A percentile compares a stretch with the other conserved stretches of the same genome.
phyloP scores from a whole-genome alignment of 1,140 invertebrate species.

The Brachionus plicatilis region DNA sequence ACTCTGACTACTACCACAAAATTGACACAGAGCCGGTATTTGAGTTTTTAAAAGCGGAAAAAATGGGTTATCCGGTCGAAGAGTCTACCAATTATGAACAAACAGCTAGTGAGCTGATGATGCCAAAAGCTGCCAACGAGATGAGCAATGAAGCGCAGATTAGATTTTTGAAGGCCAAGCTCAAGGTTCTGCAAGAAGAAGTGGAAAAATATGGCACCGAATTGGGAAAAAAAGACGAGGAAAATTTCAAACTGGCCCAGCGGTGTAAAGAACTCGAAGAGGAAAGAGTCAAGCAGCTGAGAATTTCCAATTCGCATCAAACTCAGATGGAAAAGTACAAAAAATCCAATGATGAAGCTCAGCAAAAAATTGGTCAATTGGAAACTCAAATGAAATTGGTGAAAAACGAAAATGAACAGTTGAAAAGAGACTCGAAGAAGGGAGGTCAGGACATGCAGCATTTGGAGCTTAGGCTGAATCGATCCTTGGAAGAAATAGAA shows the following conservation, averaged over 20 bases:
- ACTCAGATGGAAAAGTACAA: conserved; percentile 53
- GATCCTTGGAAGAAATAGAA: conserved; percentile 55
- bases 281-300: conserved; percentile 46
- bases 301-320: conserved; percentile 48
- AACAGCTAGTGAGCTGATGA: not conserved
- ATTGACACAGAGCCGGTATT: conserved; percentile 31
- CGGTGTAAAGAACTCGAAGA: conserved; percentile 51
- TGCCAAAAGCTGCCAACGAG: conserved; percentile 47
- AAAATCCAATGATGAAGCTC: conserved; percentile 50
- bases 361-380: conserved; percentile 47
- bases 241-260: conserved; percentile 42
- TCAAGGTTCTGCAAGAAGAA: conserved; percentile 54
- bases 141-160: conserved; percentile 52
- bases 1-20: not conserved
- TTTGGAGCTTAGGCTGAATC: conserved; percentile 53
- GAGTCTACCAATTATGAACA: not conserved
- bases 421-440: conserved; percentile 53
- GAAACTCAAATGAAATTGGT: conserved; percentile 47
- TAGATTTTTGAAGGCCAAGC: conserved; percentile 53
- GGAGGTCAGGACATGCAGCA: conserved; percentile 49
- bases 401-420: conserved; percentile 49
- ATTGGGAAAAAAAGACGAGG: conserved; percentile 50
- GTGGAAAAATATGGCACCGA: conserved; percentile 49
- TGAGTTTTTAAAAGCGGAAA: not conserved
- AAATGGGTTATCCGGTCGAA: not conserved